Evolutionary conservation across 2,888 invertebrate genomes (phyloP), one percentile per base, ranked within the genome.

Genomic region (Pammene aurita): DNA sequence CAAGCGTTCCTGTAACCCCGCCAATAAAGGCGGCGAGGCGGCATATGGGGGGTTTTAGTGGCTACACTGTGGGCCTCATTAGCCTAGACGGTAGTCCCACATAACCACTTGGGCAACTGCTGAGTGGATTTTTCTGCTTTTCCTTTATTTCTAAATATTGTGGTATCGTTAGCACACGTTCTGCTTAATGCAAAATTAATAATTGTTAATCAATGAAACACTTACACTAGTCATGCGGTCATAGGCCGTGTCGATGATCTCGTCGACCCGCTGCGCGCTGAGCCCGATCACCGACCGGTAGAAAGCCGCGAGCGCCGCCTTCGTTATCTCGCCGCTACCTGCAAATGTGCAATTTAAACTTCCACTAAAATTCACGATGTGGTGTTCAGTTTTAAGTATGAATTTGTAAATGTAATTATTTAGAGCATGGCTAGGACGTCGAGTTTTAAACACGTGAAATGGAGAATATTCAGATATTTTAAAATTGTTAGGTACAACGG

Each of bases 161-260:
- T n/a, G n/a, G n/a, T n/a, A n/a, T n/a, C n/a, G n/a, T n/a, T n/a
- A n/a, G n/a, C n/a, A n/a, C n/a, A n/a, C n/a, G n/a, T n/a, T n/a
- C n/a, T n/a, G n/a, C n/a, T n/a, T n/a, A n/a, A n/a, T n/a, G n/a
- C n/a, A n/a, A n/a, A n/a, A n/a, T n/a, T n/a, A n/a, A 60, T 91
- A 89, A 77, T 48, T 9, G 76, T 75, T 50, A 54, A 13, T 26
- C 26, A 54, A n/a, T 74, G 75, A 78, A 69, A 60, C 44, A 93
- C 94, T 94, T 89, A 96, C 96, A 76, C 96, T 95, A 35, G 96
- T 96, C 94, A 96, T 94, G 35, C 95, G 94, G 81, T 94, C 94
- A 84, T 94, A 96, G 0, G 95, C 95, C 0, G 94, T 93, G 77
- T 95, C 95, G 74, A 96, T 91, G 72, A 95, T 94, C 78, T 95